Evolutionary conservation across 2,888 invertebrate genomes (phyloP), one percentile per base, ranked within the genome.

Genomic region (Sarcophaga rosellei): DNA sequence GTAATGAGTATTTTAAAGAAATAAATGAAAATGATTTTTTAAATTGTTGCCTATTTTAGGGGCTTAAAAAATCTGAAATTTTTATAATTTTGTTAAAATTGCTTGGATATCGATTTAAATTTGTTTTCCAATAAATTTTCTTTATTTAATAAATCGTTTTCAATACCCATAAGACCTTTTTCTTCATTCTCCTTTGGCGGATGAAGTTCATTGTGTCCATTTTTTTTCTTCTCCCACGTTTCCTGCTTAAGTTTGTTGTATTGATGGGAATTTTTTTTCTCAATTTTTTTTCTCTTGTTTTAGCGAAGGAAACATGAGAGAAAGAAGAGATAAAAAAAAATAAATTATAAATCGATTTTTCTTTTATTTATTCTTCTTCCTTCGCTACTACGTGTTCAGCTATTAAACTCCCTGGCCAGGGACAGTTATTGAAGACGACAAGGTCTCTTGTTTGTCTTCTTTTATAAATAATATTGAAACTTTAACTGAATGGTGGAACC

Each of bases 281-380:
- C 17, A 53, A 17, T 53, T 53, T 53, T 53, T 53, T 53, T 53
- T 5, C 15, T 4, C 47, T 47, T 53, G 53, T 53, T 53, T 15
- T 17, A 8, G 35, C 8, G 8, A 2, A 35, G 35, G 10, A 53
- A 53, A 3, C 2, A 15, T 20, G 53, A 3, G 61, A 47, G 57
- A 76, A 76, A 61, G 62, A 53, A 81, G 61, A 73, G n/a, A 47
- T 35, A 57, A 23, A 62, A 76, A 68, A 76, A 81, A 63, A 79
- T 70, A 80, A 80, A 83, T 83, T 86, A 86, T 86, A 81, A 86
- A 86, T 84, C 86, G 86, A 86, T 86, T 86, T 86, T 78, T 84
- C 81, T 84, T 78, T 65, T 80, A 63, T 80, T 80, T 80, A 66
- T 69, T 85, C 61, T 74, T 72, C 62, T 21, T 21, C 72, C 70